Conservation (phyloP, 2,797 vertebrate genomes). For the Carapus acus region DNA sequence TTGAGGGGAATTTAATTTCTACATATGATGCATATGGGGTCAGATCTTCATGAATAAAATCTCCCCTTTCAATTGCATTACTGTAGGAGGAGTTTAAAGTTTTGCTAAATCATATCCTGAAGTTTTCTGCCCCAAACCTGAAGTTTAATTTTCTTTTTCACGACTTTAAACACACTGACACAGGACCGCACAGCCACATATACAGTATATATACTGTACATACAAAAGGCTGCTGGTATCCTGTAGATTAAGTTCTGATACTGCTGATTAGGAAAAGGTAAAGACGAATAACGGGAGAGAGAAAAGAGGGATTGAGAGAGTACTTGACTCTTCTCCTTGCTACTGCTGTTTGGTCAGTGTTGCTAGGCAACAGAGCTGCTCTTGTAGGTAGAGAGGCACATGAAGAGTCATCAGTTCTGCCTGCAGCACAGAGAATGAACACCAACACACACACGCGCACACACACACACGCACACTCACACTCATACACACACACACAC, state of each 20-base stretch:
- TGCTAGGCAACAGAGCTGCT: slow-evolving; percentile 74
- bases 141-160: too few species aligned
- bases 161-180: too few species aligned
- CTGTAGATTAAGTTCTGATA: slow-evolving; percentile 39
- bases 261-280: slow-evolving; percentile 45
- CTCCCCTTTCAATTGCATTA: too few species aligned
- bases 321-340: slow-evolving; percentile 72
- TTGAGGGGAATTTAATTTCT: too few species aligned
- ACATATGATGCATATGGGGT: too few species aligned
- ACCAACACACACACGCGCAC: slow-evolving; percentile 16
- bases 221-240: slow-evolving; percentile 25
- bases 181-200: too few species aligned
- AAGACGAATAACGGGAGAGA: slow-evolving; percentile 37
- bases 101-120: too few species aligned
- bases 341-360: slow-evolving; percentile 74
- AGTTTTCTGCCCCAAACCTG: too few species aligned
- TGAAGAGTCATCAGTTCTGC: slow-evolving; percentile 72
- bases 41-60: too few species aligned
- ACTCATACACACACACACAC: too few species aligned
- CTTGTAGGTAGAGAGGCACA: slow-evolving; percentile 71
- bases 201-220: too few species aligned
- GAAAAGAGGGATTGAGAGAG: slow-evolving; percentile 61
- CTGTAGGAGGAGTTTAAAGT: too few species aligned
- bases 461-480: slow-evolving; percentile 27
- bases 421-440: slow-evolving; percentile 58